Evolutionary conservation across 2,888 invertebrate species (phyloP).

Genomic region (Scrobipalpa atriplicella): DNA sequence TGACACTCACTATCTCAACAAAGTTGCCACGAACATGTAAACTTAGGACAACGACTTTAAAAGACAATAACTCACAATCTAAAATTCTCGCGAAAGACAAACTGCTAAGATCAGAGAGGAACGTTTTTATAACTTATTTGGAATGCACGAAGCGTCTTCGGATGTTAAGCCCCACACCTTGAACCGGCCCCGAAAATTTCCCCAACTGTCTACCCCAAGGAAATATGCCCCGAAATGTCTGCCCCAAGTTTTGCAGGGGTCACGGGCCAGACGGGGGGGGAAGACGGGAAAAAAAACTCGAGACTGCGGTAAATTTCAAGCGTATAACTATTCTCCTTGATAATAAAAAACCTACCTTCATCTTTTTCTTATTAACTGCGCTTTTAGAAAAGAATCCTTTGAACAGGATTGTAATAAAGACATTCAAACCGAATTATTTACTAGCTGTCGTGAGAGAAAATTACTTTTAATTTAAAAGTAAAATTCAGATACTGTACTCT

Average conservation of each 20-base stretch:
- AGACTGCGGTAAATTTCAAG: constrained; percentile 35
- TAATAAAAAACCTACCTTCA: background rate
- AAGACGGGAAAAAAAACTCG: constrained; percentile 33
- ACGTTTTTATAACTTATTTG: constrained; percentile 6
- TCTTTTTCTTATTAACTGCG: too few species aligned
- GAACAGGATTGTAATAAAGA: too few species aligned
- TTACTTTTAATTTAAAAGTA: too few species aligned
- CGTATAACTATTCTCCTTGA: constrained; percentile 9
- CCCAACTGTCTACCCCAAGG: background rate
- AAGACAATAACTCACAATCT: background rate
- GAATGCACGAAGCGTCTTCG: constrained; percentile 20
- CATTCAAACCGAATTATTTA: too few species aligned
- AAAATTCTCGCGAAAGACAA: background rate
- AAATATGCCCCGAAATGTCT: background rate
- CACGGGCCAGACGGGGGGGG: constrained; percentile 50
- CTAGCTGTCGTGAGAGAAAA: too few species aligned
- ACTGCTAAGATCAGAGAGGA: background rate
- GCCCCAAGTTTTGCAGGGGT: constrained; percentile 37
- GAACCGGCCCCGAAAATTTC: background rate
- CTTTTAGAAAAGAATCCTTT: too few species aligned
- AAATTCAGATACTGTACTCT: too few species aligned
- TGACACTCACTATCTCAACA: constrained; percentile 29
- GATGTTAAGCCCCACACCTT: constrained; percentile 16
- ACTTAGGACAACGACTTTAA: background rate
- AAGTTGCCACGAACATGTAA: constrained; percentile 22